Base-by-base conservation (phyloP, 2,797 vertebrate species). In the Coilia nasus region DNA sequence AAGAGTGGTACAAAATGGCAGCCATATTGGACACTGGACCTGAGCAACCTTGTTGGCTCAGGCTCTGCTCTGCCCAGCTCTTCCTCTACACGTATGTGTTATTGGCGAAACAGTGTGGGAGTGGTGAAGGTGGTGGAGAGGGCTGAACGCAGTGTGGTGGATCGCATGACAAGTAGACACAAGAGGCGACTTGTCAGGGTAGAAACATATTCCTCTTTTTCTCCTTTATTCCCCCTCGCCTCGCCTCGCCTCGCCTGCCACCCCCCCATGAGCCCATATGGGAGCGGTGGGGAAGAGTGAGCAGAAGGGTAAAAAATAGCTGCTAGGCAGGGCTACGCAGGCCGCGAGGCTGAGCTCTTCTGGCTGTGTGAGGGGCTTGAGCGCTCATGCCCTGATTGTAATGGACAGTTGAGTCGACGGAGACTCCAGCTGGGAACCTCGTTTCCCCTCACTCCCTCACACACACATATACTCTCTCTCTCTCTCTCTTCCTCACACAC, bases 111-210 rank as follows among this genome's bases (percentile, higher is more conserved):
- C 88, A 88, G 35, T 88, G 86, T 84, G 88, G 64, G 87, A 83
- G 82, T 54, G 57, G 19, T 21, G 57, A 60, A 1, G 21, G 57
- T 21, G 57, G 6, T 21, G 6, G 57, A 6, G 57, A 6, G 19
- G 23, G 25, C 62, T 67, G 62, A 87, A 85, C 83, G 84, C 85
- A 84, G 80, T 47, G 86, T 83, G 78, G 84, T 81, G 85, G 83
- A 90, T 86, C 84, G 82, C 87, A 90, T 83, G 85, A 85, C 85
- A 86, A 80, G 81, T 3, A 86, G 84, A 80, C 54, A 82, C 83
- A 83, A 47, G 75, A 86, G 59, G 47, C 84, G 78, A 85, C 57
- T 6, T 87, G 86, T 83, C 82, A 78, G 59, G 82, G 85, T 88
- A 87, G 85, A 87, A 87, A 87, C 84, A 85, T 81, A 21, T 64